Evolutionary conservation across 2,888 invertebrate species (phyloP), one percentile per base, ranked within the genome.

Genomic region (Fabriciana adippe): DNA sequence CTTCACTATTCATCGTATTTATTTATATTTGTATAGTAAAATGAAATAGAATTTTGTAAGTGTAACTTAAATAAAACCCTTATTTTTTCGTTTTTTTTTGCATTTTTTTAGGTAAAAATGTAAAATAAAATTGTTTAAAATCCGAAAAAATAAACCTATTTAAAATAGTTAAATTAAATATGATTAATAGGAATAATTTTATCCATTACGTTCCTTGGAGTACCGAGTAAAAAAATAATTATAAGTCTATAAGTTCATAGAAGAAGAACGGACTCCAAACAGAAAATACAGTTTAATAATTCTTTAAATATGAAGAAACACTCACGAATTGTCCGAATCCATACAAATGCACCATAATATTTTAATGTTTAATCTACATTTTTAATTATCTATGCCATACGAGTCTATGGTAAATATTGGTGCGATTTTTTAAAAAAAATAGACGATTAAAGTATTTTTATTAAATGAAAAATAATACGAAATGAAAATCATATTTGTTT

Each of bases 271-370:
- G 31, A 31, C 31, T 31, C 31, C 5, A 5, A 5, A 1, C 31
- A 31, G 31, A 31, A 31, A 31, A 31, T 31, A 31, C 31, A 5
- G 31, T 31, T 31, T 2, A 21, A 48, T n/a, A 41, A 45, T 77
- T 73, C 1, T 8, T 76, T 72, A 26, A 59, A 45, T 68, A 73
- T 69, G 63, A 68, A 64, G 53, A 62, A 26, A 64, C 55, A 50
- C 15, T 18, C 61, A 41, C 14, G 6, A 18, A 51, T 50, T 61
- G 11, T 35, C 41, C 51, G 59, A 68, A 60, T 51, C n/a, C 62
- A 47, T 60, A 62, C 56, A 60, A 67, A 70, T 61, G 67, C 69
- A 70, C 67, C 69, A 67, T 56, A 48, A 68, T 45, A 35, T 59
- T 54, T 45, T 61, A 61, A 54, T 31, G 55, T 48, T 57, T 63